Percentiles rank a stretch among this genome's conserved stretches.
Evolutionary conservation across 2,113 vertebrate genomes (phyloP).

Genomic region (Nothobranchius kuhntae): DNA sequence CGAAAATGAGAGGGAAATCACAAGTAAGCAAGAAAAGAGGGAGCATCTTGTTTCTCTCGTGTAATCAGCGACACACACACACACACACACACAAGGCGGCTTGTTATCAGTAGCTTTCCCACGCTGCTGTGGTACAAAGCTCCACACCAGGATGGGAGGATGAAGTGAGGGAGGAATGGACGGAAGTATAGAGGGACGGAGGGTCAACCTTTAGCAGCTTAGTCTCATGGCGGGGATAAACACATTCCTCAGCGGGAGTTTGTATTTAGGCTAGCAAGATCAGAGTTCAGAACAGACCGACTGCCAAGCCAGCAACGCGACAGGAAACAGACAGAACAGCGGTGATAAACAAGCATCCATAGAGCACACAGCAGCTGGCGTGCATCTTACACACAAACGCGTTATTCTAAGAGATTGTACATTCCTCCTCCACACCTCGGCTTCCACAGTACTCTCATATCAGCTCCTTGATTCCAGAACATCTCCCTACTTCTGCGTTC

Average conservation of each 20-base stretch:
- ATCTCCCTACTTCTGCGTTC: slow-evolving; percentile 49
- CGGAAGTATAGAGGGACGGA: slow-evolving; percentile 65
- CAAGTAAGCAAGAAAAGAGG: slow-evolving; percentile 53
- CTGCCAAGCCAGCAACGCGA: slow-evolving; percentile 47
- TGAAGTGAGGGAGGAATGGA: slow-evolving; percentile 66
- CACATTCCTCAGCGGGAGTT: slow-evolving; percentile 64
- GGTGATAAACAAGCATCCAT: slow-evolving; percentile 56
- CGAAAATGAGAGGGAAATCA: slow-evolving; percentile 31
- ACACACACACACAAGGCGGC: slow-evolving; percentile 63
- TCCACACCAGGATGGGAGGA: slow-evolving; percentile 69
- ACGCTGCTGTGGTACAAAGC: slow-evolving; percentile 74
- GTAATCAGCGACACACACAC: slow-evolving; percentile 72
- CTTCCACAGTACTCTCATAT: slow-evolving; percentile 65
- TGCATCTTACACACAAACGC: slow-evolving; percentile 30
- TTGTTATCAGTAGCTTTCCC: slow-evolving; percentile 77
- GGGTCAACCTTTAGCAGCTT: slow-evolving; percentile 71
- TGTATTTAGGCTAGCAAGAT: slow-evolving; percentile 61
- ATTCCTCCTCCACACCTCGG: slow-evolving; percentile 65
- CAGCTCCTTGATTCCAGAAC: slow-evolving; percentile 55
- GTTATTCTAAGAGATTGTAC: slow-evolving; percentile 41
- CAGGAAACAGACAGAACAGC: slow-evolving; percentile 52
- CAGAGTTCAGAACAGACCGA: slow-evolving; percentile 65
- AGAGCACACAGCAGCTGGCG: slow-evolving; percentile 39
- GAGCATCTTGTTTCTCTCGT: slow-evolving; percentile 68
- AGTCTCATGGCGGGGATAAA: slow-evolving; percentile 73